These are phyloP conservation scores for Yponomeuta plumbellus DNA, from an alignment of 2,888 invertebrate species.

Conservation along the genomic window DNA sequence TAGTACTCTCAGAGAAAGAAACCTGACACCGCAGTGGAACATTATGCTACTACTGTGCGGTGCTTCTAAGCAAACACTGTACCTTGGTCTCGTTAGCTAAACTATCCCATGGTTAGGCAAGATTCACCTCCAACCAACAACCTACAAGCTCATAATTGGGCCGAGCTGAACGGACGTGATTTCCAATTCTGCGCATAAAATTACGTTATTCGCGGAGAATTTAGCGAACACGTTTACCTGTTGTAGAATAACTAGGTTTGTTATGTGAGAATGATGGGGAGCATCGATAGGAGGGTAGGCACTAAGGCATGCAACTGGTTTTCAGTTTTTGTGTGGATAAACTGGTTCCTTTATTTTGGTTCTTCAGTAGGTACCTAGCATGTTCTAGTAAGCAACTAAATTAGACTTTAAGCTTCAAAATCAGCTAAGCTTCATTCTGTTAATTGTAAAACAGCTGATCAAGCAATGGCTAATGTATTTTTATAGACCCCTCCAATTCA, in stretches of 20 bases:
- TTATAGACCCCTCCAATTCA: too few species aligned
- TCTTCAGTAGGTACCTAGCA: too few species aligned
- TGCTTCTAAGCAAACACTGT: neutral
- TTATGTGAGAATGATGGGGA: neutral
- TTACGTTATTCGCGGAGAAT: neutral
- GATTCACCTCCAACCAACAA: neutral
- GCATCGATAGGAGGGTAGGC: neutral
- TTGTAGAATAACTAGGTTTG: neutral
- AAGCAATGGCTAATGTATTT: too few species aligned
- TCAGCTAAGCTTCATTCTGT: too few species aligned
- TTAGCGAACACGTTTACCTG: neutral
- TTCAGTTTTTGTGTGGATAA: neutral
- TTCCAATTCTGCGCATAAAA: slow-evolving; percentile 1
- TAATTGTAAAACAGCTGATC: too few species aligned
- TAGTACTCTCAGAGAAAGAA: too few species aligned
- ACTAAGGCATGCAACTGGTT: neutral
- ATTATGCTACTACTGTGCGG: too few species aligned
- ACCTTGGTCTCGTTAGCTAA: too few species aligned
- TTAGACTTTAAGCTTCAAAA: too few species aligned
- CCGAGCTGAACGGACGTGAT: neutral
- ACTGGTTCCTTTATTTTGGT: neutral
- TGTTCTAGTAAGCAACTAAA: too few species aligned
- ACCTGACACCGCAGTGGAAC: too few species aligned
- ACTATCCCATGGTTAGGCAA: neutral
- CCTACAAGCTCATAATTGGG: neutral